Percentiles rank a stretch among this genome's conserved stretches.
Evolutionary conservation across 2,113 vertebrate species (phyloP).

Genomic region (Chauna torquata): DNA sequence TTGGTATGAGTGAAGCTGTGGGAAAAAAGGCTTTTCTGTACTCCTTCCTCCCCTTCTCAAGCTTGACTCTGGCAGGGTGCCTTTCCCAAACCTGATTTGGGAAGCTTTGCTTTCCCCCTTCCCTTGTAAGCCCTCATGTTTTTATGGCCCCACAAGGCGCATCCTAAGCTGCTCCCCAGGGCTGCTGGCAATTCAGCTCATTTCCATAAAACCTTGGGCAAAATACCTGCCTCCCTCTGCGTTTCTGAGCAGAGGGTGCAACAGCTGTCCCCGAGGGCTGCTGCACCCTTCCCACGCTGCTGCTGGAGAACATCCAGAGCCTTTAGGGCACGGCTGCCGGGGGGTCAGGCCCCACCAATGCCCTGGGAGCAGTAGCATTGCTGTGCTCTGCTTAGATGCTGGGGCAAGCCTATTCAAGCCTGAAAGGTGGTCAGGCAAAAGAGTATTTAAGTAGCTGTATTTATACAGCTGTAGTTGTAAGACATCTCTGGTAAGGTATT

Average conservation of each 20-base stretch:
- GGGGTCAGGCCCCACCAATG: not conserved
- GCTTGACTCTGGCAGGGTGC: not conserved
- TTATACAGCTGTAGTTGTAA: not conserved
- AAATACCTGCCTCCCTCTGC: not conserved
- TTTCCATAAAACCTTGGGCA: not conserved
- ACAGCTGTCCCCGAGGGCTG: not conserved
- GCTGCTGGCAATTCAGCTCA: not conserved
- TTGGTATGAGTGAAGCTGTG: not conserved
- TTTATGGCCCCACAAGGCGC: not conserved
- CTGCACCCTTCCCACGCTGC: not conserved
- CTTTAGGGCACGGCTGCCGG: not conserved
- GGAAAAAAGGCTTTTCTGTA: not conserved
- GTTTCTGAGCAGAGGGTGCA: not conserved
- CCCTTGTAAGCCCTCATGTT: not conserved
- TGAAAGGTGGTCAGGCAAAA: not conserved
- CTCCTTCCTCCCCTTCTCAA: not conserved
- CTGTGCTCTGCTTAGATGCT: not conserved
- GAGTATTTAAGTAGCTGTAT: not conserved
- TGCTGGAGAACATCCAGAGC: not conserved
- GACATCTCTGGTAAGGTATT: not conserved
- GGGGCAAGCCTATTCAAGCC: not conserved
- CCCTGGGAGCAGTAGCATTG: not conserved
- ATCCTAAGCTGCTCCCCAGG: not conserved
- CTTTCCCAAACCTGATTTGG: not conserved
- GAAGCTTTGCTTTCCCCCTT: not conserved